Base-by-base conservation (phyloP, 2,797 vertebrate genomes). In the Huso huso region DNA sequence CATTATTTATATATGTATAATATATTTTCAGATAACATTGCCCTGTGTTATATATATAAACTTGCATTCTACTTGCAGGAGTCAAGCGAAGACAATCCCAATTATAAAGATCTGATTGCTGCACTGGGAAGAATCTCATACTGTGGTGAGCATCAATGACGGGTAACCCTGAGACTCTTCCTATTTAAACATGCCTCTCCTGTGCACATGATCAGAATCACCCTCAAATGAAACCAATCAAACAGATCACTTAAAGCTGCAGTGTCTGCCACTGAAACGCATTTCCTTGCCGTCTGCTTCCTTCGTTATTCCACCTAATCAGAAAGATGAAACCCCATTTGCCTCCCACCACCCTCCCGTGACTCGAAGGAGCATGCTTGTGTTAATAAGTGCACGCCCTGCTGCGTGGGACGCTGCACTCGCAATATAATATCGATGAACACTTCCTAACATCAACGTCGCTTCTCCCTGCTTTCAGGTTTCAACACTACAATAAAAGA, bases 71-170 rank as follows among this genome's bases (percentile, higher is more conserved):
- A 48, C 10, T 50, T 23, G 67, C 70, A 90, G 89, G 80, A 88
- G 76, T 72, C 84, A 5, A 48, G 70, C 10, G 77, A 79, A 0
- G 82, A 88, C 69, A 82, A 90, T 70, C 77, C 81, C 68, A 67
- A 82, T 60, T 62, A 89, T 63, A 79, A 87, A n/a, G 37, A 71
- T 63, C 37, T 91, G 2, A 86, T 89, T 57, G 62, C 77, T 10
- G 86, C 87, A 61, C 66, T 90, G 74, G 84, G 83, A n/a, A 78
- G 63, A 53, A 84, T 89, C 10, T 72, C 74, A 65, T 74, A 79
- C 66, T 79, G 80, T 8, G 84, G 89, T 89, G 75, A 61, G 70
- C 7, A 0, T 9, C n/a, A 37, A 37, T 37, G 23, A 37, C 51
- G 9, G 8, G 6, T 53, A 12, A 53, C 8, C 8, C 51, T 53